Evolutionary conservation across 2,888 invertebrate species (phyloP), one percentile per base, ranked within the genome.

Genomic region (Andrena trimmerana): DNA sequence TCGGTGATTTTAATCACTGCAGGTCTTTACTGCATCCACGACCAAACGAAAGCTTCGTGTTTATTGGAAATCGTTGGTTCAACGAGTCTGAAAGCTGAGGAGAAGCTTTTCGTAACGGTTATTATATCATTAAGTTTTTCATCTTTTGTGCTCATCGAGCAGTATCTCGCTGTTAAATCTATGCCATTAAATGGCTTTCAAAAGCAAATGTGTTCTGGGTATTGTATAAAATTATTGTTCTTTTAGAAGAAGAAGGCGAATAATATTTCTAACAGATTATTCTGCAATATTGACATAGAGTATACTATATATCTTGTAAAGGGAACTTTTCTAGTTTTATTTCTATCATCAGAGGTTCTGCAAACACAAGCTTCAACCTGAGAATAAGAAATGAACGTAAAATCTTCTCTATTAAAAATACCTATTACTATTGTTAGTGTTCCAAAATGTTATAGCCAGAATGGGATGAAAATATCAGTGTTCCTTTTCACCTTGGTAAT

Each of bases 1-100:
- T 42, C 42, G 10, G 33, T 24, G 75, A 68, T 60, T 60, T 50
- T 31, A 60, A 74, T 74, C 48, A 50, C 24, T 57, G 20, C 48
- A 13, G 20, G 33, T 10, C 48, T 24, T 27, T 10, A 10, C 24
- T 16, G 57, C 7, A 16, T 20, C 2, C 7, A 5, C 16, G 29
- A 33, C 27, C 13, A 33, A 50, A 50, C 33, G 33, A 68, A 50
- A 20, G 54, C 24, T 10, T 2, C 33, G 48, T 48, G 42, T 59
- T 68, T 60, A 74, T 68, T 33, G 74, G 50, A 48, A 74, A 7
- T 68, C 31, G 33, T 13, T 7, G 33, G 7, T 33, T n/a, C n/a
- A 59, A 68, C 33, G 27, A 67, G 16, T 31, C 42, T 27, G 10
- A n/a, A 24, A 24, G n/a, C 36, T 10, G 1, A 13, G n/a, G 42